Evolutionary conservation across 2,888 invertebrate species (phyloP), one percentile per base, ranked within the genome.

Genomic region (Thecocarcelia acutangulata): DNA sequence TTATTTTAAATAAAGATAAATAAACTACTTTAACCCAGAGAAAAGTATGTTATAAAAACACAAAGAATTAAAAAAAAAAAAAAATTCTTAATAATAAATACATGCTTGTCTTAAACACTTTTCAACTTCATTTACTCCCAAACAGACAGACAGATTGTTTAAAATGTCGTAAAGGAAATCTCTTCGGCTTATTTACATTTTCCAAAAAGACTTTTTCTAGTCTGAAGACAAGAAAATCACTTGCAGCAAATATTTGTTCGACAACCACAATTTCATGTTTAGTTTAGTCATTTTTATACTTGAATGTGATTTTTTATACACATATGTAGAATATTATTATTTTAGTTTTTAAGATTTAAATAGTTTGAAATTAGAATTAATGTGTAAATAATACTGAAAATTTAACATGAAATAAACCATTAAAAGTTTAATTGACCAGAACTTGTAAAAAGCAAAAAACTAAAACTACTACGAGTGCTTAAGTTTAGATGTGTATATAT

Each of bases 401-500:
- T 78, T 64, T 74, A 52, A 59, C 52, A 56, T 74, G 42, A 63
- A 42, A 61, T 48, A 69, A 81, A 77, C 73, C 69, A 81, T 81
- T 81, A 74, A 81, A 82, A 82, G 74, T 78, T 82, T 78, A 82
- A 82, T 82, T 78, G 81, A 78, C 74, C 81, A 78, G 56, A 81
- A 81, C 58, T 73, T 64, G 50, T 4, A 72, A 0, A 46, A 61
- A 13, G 42, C 33, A 59, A 56, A 37, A 52, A 24, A 33, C 33
- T 8, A 58, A 42, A 42, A 0, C 13, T 13, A 9, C 37, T 11
- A 50, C 2, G 40, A 15, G 42, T 9, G 2, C 24, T n/a, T n/a
- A n/a, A n/a, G 24, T 5, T 24, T 24, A 24, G 24, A 17, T 2
- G 17, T 42, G 15, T n/a, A 15, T 9, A 17, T 15, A 8, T 2